Base-by-base conservation (phyloP, 2,888 invertebrate species). In the Dryobotodes eremita region DNA sequence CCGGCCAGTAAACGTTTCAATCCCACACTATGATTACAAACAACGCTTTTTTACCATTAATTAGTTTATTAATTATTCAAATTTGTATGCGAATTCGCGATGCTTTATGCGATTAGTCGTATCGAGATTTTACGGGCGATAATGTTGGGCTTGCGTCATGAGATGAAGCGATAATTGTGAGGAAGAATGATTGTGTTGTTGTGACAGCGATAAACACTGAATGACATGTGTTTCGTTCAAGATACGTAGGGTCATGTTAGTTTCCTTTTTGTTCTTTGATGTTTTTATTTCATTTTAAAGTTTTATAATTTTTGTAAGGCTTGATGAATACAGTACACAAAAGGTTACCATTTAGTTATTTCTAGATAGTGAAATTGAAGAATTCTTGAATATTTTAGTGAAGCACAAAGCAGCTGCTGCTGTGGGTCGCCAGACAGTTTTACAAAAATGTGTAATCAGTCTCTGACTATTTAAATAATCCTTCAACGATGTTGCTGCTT, bases 11-110 rank as follows among this genome's bases (percentile, higher is more conserved):
- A 88, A 81, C 85, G 82, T 82, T 89, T 85, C 81, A 90, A 90
- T 94, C 94, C 92, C 93, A 94, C 94, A 94, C 92, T 92, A 89
- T 94, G 93, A 94, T 95, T 94, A 94, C 88, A 84, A 88, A 89
- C 90, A 89, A 88, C 90, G 81, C 86, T 93, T 94, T 94, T 94
- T 95, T 92, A 92, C 91, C 90, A 93, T 94, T 96, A 95, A 96
- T 96, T 96, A 95, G 94, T 94, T 93, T 94, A 96, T 95, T 95
- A 96, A 96, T 95, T 95, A 96, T 96, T 96, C 93, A 94, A 95
- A 96, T 95, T 94, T 93, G 93, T 94, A 94, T 95, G 96, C 94
- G 95, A 95, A 95, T 96, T 93, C 91, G 91, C 94, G 94, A 95
- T 95, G 94, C 92, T 94, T 94, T 94, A 95, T 93, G 91, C 94